These are phyloP conservation scores for Brachirus orientalis DNA, from an alignment of 2,113 vertebrate species.

Conservation along the genomic window DNA sequence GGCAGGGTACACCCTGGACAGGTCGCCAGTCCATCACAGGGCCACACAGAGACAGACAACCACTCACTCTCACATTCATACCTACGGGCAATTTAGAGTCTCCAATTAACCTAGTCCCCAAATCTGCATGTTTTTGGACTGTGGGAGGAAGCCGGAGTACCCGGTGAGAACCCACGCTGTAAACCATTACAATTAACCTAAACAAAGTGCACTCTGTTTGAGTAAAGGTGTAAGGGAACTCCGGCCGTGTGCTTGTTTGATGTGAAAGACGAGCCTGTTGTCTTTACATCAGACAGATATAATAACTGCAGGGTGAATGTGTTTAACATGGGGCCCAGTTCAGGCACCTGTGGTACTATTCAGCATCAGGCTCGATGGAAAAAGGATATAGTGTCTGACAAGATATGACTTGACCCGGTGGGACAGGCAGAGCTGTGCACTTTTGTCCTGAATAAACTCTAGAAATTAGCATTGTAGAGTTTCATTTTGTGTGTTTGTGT, in stretches of 20 bases:
- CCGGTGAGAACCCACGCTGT: no score
- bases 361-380: slow-evolving; percentile 58
- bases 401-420: slow-evolving; percentile 73
- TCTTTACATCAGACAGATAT: slow-evolving; percentile 53
- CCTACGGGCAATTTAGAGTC: no score
- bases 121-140: no score
- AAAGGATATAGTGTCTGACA: slow-evolving; percentile 75
- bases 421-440: slow-evolving; percentile 41
- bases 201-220: slow-evolving; percentile 30
- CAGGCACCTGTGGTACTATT: slow-evolving; percentile 46
- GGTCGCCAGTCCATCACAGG: no score
- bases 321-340: slow-evolving; percentile 62
- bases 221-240: background rate
- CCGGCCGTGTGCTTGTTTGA: slow-evolving; percentile 24
- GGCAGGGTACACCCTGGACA: no score
- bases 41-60: no score
- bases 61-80: no score
- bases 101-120: no score
- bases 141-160: no score
- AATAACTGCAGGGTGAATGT: slow-evolving; percentile 69
- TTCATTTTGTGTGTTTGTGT: slow-evolving; percentile 21
- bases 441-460: slow-evolving; percentile 64
- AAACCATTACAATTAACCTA: slow-evolving; percentile 7
- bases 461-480: slow-evolving; percentile 53
- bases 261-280: slow-evolving; percentile 63